phyloP scores from a whole-genome alignment of 2,797 vertebrate species.

The Hipposideros larvatus region DNA sequence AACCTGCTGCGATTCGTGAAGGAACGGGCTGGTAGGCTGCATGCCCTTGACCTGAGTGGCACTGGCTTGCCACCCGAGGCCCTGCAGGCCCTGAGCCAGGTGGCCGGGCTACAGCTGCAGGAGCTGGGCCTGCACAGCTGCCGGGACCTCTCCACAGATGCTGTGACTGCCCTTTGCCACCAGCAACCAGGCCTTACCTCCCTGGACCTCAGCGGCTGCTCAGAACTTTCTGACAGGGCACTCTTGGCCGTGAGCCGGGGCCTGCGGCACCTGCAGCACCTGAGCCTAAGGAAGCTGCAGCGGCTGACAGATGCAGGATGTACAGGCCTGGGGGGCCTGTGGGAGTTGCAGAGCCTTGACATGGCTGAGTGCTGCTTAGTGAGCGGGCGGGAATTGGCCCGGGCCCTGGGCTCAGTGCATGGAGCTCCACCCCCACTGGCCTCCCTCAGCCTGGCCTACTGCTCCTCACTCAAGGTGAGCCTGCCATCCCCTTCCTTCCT shows the following conservation, averaged over 20 bases:
- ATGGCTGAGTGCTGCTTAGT: conserved; percentile 91
- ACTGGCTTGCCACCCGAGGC: conserved; percentile 91
- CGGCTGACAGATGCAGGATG: conserved; percentile 90
- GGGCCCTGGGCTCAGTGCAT: conserved; percentile 80
- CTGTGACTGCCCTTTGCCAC: conserved; percentile 88
- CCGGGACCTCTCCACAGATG: conserved; percentile 91
- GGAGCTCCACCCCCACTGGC: conserved; percentile 82
- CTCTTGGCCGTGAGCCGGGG: conserved; percentile 85
- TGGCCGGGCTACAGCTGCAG: conserved; percentile 87
- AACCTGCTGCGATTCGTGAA: conserved; percentile 89
- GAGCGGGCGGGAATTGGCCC: conserved; percentile 89
- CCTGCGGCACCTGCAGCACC: conserved; percentile 86
- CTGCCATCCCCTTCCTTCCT: neutral
- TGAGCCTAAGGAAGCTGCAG: conserved; percentile 89
- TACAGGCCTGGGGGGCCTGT: conserved; percentile 86
- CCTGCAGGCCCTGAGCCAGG: conserved; percentile 88
- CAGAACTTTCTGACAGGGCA: conserved; percentile 89
- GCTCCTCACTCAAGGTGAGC: conserved; percentile 91
- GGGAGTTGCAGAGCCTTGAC: conserved; percentile 88
- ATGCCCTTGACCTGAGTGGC: conserved; percentile 90
- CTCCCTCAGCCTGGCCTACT: conserved; percentile 90
- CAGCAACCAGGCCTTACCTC: conserved; percentile 89
- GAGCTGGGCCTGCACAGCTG: conserved; percentile 90
- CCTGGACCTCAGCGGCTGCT: conserved; percentile 92
- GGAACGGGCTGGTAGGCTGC: conserved; percentile 86